Evolutionary conservation across 2,888 invertebrate species (phyloP), one percentile per base, ranked within the genome.

Genomic region (Aporophyla lueneburgensis): DNA sequence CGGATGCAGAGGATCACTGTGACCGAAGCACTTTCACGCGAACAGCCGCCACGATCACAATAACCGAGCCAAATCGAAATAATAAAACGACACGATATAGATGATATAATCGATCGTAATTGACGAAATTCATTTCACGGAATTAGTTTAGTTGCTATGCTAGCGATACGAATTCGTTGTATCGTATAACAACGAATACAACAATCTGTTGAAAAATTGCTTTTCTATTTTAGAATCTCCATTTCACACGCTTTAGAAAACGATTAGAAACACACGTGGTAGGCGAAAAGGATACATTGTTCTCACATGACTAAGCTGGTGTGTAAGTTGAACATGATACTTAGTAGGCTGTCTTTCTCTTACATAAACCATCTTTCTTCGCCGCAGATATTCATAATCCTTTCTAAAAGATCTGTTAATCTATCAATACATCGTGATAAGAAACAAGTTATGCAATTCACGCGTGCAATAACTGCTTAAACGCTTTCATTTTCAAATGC

Each of bases 11-110:
- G 87, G 85, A 90, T 89, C 87, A 88, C 88, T 89, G 89, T 92
- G 91, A 90, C 89, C 90, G 85, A 90, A 92, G 86, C 90, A 94
- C 95, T 96, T 96, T 95, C 95, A 94, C 94, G 90, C 89, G 80
- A 91, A 81, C 86, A 76, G 86, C 84, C 86, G 86, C 86, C 86
- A 81, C 71, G 66, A 84, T 85, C 82, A 85, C 76, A 89, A 92
- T 91, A 89, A 88, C 91, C 92, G 91, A 91, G 90, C 80, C 93
- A 86, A 94, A 94, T 93, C 89, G 84, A 83, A 90, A 91, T 89
- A 89, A 91, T 90, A 88, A 90, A 91, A 90, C 54, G 89, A 89
- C 89, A 89, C 89, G 89, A 89, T 91, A 88, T 83, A 86, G 87
- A 90, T 94, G 91, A 93, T 92, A 93, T 93, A 94, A 94, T 92